These are phyloP conservation scores for Lysandra bellargus DNA, from an alignment of 2,888 invertebrate genomes.

Conservation along the genomic window DNA sequence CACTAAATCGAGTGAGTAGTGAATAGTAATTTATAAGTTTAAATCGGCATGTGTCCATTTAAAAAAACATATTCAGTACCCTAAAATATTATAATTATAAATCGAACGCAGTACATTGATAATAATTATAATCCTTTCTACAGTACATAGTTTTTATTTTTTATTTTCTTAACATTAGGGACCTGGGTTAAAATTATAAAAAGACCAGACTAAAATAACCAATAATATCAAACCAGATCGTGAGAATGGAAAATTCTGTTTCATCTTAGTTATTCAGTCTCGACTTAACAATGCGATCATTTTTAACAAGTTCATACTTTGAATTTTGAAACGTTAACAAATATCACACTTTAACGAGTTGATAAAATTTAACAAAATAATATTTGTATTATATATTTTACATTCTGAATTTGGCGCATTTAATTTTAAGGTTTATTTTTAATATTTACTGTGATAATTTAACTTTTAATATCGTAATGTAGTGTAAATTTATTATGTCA, in stretches of 20 bases:
- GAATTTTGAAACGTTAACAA: background rate
- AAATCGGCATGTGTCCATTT: no score
- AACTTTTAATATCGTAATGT: background rate
- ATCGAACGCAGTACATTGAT: no score
- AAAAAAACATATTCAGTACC: no score
- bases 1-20: no score
- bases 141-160: no score
- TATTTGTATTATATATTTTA: background rate
- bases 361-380: background rate
- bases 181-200: background rate
- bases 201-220: background rate
- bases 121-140: no score
- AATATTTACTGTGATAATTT: constrained; percentile 5
- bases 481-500: background rate
- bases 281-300: background rate
- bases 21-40: no score
- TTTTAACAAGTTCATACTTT: background rate
- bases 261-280: background rate
- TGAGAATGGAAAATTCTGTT: background rate
- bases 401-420: background rate
- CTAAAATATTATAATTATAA: no score
- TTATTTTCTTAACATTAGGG: no score
- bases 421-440: background rate
- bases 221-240: background rate
- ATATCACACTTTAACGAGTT: background rate